phyloP scores from a whole-genome alignment of 2,888 invertebrate species.

The Argyresthia goedartella region DNA sequence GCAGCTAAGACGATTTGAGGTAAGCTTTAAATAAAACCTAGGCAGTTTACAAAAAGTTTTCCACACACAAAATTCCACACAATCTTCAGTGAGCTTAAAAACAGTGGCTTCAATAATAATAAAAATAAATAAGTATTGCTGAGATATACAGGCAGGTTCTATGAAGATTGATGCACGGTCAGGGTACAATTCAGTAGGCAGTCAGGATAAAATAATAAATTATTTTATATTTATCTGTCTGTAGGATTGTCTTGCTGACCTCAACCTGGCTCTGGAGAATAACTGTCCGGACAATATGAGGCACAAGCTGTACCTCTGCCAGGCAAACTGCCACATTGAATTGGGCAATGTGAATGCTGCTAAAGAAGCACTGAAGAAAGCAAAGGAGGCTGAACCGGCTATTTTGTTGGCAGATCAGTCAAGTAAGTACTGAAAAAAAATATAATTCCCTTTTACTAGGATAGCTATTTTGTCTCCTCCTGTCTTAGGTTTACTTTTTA shows the following conservation, averaged over 20 bases:
- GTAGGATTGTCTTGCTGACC: conserved; percentile 75
- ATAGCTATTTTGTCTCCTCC: not conserved
- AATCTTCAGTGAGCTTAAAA: not conserved
- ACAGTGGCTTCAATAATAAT: not conserved
- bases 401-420: conserved; percentile 24
- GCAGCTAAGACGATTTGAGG: conserved; percentile 71
- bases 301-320: conserved; percentile 76
- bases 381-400: conserved; percentile 22
- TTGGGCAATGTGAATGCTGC: conserved; percentile 51
- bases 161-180: not conserved
- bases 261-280: conserved; percentile 69
- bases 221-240: conserved; percentile 11
- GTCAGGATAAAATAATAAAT: not conserved
- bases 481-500: not conserved
- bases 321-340: conserved; percentile 74
- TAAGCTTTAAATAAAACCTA: conserved; percentile 23
- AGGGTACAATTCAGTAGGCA: not conserved
- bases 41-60: not conserved
- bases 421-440: conserved; percentile 21
- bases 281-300: conserved; percentile 73
- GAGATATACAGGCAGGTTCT: not conserved
- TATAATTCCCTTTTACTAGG: not conserved
- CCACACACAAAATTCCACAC: too few relatives aligned
- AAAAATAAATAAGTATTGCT: not conserved
- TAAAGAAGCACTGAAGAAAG: conserved; percentile 25